Conservation (phyloP, 2,113 vertebrate genomes). For the Peucedramus taeniatus region DNA sequence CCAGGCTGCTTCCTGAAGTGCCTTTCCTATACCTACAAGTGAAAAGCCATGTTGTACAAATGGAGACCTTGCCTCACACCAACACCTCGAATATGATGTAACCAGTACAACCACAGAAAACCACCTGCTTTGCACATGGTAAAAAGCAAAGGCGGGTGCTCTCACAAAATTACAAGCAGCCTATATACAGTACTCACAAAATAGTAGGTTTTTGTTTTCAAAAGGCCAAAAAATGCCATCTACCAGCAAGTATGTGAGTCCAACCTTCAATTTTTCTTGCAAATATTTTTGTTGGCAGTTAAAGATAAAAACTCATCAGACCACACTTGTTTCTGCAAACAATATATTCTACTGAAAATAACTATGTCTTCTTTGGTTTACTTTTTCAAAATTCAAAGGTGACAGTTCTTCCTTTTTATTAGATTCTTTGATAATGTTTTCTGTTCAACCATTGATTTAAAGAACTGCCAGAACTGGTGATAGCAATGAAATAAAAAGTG, state of each 20-base stretch:
- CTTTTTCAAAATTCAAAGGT: neutral
- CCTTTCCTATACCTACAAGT: neutral
- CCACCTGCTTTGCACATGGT: neutral
- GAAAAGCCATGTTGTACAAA: neutral
- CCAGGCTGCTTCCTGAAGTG: neutral
- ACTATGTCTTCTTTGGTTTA: neutral
- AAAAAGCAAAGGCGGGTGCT: neutral
- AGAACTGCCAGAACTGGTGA: neutral
- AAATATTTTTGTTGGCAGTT: neutral
- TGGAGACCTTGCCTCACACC: neutral
- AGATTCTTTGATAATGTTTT: neutral
- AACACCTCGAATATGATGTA: neutral
- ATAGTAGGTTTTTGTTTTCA: neutral
- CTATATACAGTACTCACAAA: neutral
- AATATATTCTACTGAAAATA: neutral
- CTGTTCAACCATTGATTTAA: neutral
- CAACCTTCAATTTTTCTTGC: neutral
- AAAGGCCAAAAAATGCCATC: neutral
- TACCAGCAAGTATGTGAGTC: neutral
- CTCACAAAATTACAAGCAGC: neutral
- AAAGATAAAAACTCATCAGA: neutral
- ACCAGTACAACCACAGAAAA: neutral
- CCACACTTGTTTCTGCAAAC: neutral
- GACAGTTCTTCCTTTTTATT: neutral
- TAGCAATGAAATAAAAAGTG: neutral